Evolutionary conservation across 2,888 invertebrate genomes (phyloP), one percentile per base, ranked within the genome.

Genomic region (Ditula angustiorana): DNA sequence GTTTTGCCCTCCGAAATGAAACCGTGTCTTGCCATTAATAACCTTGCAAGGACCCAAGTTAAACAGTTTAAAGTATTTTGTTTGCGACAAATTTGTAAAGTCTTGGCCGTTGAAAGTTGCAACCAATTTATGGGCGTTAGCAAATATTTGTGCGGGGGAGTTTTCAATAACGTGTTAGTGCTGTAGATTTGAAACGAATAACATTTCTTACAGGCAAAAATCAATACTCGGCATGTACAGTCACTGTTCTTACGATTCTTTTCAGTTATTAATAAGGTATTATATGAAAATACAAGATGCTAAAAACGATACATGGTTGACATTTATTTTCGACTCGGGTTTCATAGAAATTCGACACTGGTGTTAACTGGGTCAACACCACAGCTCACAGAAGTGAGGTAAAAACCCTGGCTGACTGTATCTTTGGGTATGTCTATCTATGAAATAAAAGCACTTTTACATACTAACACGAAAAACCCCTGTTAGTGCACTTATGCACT

Each of bases 21-120:
- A 87, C 80, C 79, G 81, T 82, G 80, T 77, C 75, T 76, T 67
- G 68, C 75, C 76, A 86, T 90, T 88, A 85, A 89, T 85, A 85
- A 83, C 74, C 70, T 74, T 73, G 77, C 73, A 69, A 81, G 83
- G 74, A 71, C 75, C 79, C 75, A 82, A 86, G 76, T 86, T 84
- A 74, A 74, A 71, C 74, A 64, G 74, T 78, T 74, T 62, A 72
- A 74, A 70, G 74, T 53, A 64, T 71, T 75, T 77, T 70, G 69
- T 72, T 72, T 67, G 74, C 75, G 79, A 84, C 80, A 81, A 77
- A 81, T 78, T 82, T 73, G 75, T 71, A 64, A 74, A 75, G 76
- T 74, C 72, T 67, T 69, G 47, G 70, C 67, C 67, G 71, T 58
- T 73, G 67, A 69, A 83, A 81, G 72, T 82, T 82, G 68, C 57